These are phyloP conservation scores for Oppia nitens DNA, from an alignment of 1,140 invertebrate species.

Conservation along the genomic window DNA sequence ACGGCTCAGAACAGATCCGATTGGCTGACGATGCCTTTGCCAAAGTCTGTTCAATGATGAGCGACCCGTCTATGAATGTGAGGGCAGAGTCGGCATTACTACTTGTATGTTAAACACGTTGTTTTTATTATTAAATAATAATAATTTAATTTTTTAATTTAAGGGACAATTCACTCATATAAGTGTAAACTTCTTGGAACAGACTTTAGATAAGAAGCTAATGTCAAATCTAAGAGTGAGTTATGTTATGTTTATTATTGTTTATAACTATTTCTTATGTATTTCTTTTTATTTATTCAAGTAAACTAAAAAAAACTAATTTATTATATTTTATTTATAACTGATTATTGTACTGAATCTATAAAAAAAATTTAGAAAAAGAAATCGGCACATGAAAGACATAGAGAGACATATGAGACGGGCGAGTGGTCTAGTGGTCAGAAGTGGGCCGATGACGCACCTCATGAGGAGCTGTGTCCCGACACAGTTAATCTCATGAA, in stretches of 20 bases:
- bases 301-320: not conserved
- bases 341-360: not conserved
- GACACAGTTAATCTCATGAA: conserved; percentile 65
- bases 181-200: conserved; percentile 71
- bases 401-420: conserved; percentile 54
- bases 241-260: conserved; percentile 22
- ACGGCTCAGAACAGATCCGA: conserved; percentile 35
- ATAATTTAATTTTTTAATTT: not conserved
- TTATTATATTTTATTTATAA: conserved; percentile 12
- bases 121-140: not conserved
- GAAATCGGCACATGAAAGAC: conserved; percentile 59
- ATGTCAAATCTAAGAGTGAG: conserved; percentile 89
- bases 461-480: conserved; percentile 54
- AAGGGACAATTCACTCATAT: conserved; percentile 66
- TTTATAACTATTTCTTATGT: too few relatives aligned
- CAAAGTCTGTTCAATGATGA: conserved; percentile 79
- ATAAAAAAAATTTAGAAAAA: conserved; percentile 16
- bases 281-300: too few relatives aligned
- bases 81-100: conserved; percentile 53
- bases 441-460: conserved; percentile 74
- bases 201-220: conserved; percentile 95
- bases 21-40: conserved; percentile 93
- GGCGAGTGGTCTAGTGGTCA: conserved; percentile 81
- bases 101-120: conserved; percentile 18
- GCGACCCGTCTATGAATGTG: conserved; percentile 72